phyloP scores from a whole-genome alignment of 1,140 invertebrate species.

The Drosophila paulistorum region DNA sequence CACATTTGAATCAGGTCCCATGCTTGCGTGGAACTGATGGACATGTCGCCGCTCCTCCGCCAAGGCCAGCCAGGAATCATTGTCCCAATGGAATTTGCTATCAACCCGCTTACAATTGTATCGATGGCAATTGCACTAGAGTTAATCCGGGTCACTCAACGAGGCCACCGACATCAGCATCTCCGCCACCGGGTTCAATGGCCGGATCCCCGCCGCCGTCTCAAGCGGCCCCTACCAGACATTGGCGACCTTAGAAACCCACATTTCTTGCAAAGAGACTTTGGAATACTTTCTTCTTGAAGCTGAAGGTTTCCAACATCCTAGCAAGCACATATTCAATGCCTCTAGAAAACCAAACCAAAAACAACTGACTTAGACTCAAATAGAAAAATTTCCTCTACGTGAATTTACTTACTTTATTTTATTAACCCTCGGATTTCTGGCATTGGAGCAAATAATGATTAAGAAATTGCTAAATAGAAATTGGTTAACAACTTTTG shows the following conservation, averaged over 20 bases:
- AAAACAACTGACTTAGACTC: too few relatives aligned
- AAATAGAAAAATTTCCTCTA: too few relatives aligned
- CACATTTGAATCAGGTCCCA: not conserved
- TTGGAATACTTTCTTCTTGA: not conserved
- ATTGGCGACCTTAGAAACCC: not conserved
- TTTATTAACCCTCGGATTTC: too few relatives aligned
- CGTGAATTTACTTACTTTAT: too few relatives aligned
- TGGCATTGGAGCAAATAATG: too few relatives aligned
- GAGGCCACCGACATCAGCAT: not conserved
- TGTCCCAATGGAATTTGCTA: not conserved
- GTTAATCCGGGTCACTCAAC: not conserved
- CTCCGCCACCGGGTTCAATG: not conserved
- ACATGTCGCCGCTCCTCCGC: not conserved
- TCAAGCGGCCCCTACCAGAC: too few relatives aligned
- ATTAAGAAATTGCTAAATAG: too few relatives aligned
- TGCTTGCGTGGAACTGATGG: not conserved
- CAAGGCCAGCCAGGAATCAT: not conserved
- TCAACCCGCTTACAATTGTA: slow-evolving; percentile 5
- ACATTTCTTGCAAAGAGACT: not conserved
- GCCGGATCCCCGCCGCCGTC: too few relatives aligned
- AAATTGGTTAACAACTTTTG: too few relatives aligned
- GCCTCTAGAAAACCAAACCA: too few relatives aligned
- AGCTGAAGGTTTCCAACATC: slow-evolving; percentile 1
- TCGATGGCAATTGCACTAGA: slow-evolving; percentile 3
- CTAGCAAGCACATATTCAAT: not conserved